Percentiles rank a stretch among this genome's conserved stretches.
Evolutionary conservation across 1,140 invertebrate genomes (phyloP).

Genomic region (Asbolus verrucosus): DNA sequence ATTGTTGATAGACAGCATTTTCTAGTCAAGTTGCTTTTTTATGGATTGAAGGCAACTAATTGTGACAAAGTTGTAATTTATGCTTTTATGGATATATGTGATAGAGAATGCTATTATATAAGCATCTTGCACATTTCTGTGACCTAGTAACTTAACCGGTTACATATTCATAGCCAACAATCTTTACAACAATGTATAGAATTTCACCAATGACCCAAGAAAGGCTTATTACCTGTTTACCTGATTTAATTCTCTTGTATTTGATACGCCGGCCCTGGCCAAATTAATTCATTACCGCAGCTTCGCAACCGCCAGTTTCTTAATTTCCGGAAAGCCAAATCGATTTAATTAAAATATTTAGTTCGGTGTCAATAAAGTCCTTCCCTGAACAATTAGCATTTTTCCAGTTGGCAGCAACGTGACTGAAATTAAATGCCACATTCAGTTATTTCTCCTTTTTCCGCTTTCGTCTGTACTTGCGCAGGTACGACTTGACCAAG

Average conservation of each 20-base stretch:
- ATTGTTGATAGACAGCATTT: constrained; percentile 1
- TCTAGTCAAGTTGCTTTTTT: not conserved
- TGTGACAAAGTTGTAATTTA: constrained; percentile 1
- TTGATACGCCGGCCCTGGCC: not conserved
- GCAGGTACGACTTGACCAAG: constrained; percentile 16
- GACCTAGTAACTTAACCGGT: constrained; percentile 21
- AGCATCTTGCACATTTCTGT: constrained; percentile 37
- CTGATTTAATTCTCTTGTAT: not conserved
- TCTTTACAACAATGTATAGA: constrained; percentile 26
- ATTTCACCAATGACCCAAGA: constrained; percentile 32
- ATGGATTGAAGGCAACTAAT: too few relatives aligned
- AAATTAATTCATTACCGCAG: too few relatives aligned
- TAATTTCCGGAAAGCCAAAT: constrained; percentile 2
- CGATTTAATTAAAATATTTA: constrained; percentile 28
- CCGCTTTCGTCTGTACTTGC: constrained; percentile 40
- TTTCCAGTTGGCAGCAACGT: constrained; percentile 19
- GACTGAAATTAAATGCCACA: constrained; percentile 32
- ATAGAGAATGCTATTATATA: constrained; percentile 20
- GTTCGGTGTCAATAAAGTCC: constrained; percentile 25
- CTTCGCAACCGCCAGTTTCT: too few relatives aligned
- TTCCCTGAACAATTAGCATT: constrained; percentile 16
- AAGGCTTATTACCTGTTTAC: not conserved
- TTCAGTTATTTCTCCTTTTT: constrained; percentile 40
- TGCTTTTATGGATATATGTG: constrained; percentile 9
- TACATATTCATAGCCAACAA: constrained; percentile 10